phyloP scores from a whole-genome alignment of 2,113 vertebrate species.

The Megaptera novaeangliae region DNA sequence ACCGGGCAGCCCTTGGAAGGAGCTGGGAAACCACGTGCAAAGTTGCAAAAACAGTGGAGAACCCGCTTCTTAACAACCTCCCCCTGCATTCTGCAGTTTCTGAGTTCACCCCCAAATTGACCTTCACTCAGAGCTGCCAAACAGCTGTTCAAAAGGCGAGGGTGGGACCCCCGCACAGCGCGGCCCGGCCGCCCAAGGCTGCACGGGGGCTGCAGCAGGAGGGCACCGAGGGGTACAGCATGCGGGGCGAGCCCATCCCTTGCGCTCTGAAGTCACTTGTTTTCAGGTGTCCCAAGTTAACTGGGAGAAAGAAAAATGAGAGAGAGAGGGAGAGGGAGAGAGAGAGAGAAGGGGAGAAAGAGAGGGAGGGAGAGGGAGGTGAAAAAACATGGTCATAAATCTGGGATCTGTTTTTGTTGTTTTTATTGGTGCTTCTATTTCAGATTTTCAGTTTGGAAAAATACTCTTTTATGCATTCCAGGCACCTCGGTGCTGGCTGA shows the following conservation, averaged over 20 bases:
- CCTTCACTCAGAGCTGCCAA: background rate
- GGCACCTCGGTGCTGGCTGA: background rate
- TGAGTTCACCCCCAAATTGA: background rate
- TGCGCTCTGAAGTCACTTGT: background rate
- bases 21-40: background rate
- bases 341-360: no score
- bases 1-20: background rate
- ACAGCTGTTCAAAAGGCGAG: background rate
- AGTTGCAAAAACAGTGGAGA: background rate
- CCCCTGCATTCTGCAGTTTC: background rate
- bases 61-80: background rate
- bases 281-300: background rate
- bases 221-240: background rate
- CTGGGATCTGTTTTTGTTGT: background rate
- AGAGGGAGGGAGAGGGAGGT: no score
- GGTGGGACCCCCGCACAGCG: background rate
- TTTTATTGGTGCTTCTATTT: background rate
- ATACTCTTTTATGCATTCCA: background rate
- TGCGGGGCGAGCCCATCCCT: rapidly evolving
- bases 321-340: background rate
- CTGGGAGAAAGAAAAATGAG: background rate
- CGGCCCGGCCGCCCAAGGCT: background rate
- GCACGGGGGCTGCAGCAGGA: no score
- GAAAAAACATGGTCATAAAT: background rate
- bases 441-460: conserved; percentile 43